Percentiles rank a stretch among this genome's conserved stretches.
Conservation (phyloP, 2,888 invertebrate genomes). For the Spilosoma lubricipeda region DNA sequence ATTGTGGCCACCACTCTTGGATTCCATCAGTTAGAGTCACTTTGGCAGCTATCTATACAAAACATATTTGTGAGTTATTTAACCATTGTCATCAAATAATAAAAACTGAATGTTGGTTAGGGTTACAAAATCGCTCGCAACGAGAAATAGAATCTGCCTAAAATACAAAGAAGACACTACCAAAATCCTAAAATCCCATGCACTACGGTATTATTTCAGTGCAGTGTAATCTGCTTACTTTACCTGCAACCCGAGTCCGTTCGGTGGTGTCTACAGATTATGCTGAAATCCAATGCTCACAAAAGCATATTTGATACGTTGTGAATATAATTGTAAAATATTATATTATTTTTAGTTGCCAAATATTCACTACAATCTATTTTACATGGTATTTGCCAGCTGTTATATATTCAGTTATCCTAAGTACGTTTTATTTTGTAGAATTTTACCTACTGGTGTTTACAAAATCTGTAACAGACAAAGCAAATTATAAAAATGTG, state of each 20-base stretch:
- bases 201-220: constrained; percentile 38
- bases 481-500: no score
- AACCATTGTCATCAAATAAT: neutral
- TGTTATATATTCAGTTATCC: neutral
- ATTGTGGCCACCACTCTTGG: no score
- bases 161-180: neutral
- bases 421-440: neutral
- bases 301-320: neutral
- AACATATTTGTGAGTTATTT: neutral
- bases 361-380: neutral
- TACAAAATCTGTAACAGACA: neutral
- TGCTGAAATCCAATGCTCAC: constrained; percentile 34
- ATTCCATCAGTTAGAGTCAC: no score
- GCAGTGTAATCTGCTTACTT: constrained; percentile 41
- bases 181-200: constrained; percentile 6
- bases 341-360: neutral
- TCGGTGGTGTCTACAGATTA: constrained; percentile 43
- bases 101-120: neutral
- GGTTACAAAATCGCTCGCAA: neutral
- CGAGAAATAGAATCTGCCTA: neutral
- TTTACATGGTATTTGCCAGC: neutral
- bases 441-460: neutral
- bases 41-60: no score
- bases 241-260: constrained; percentile 48
- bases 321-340: neutral